These are phyloP conservation scores for Solea solea DNA, from an alignment of 2,113 vertebrate species.

Conservation along the genomic window DNA sequence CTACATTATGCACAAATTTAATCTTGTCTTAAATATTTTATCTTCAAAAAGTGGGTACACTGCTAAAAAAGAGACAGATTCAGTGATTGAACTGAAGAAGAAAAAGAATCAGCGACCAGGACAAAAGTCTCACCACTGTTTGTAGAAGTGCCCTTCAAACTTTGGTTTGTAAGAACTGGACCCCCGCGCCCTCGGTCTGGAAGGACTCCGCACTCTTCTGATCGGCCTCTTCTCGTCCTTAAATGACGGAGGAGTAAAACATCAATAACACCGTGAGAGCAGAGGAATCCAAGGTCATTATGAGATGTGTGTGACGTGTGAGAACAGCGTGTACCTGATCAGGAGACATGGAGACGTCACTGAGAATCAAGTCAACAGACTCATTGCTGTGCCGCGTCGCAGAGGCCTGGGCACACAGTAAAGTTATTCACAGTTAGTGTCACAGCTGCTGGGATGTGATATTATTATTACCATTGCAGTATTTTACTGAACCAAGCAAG, in stretches of 20 bases:
- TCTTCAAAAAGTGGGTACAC: no score
- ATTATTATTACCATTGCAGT: no score
- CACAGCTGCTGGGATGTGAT: background rate
- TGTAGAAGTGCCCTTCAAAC: constrained; percentile 40
- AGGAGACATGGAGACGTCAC: constrained; percentile 4
- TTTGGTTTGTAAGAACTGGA: constrained; percentile 53
- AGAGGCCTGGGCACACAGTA: constrained; percentile 23
- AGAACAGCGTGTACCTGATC: constrained; percentile 29
- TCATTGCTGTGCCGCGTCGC: constrained; percentile 36
- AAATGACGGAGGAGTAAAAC: background rate
- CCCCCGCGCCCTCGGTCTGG: constrained; percentile 44
- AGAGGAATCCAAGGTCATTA: background rate
- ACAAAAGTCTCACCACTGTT: constrained; percentile 50
- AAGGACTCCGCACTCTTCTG: constrained; percentile 64
- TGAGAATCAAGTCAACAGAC: constrained; percentile 25
- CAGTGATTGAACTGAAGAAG: no score
- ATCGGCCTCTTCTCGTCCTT: constrained; percentile 58
- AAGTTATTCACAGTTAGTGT: background rate
- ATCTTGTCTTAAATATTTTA: no score
- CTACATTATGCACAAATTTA: no score
- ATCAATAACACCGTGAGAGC: background rate
- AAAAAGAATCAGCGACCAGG: no score
- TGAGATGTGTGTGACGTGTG: background rate
- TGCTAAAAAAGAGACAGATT: no score
- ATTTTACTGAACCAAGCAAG: no score